Percentiles rank a stretch among this genome's conserved stretches.
Conservation (phyloP, 2,797 vertebrate genomes). For the Podargus strigoides region DNA sequence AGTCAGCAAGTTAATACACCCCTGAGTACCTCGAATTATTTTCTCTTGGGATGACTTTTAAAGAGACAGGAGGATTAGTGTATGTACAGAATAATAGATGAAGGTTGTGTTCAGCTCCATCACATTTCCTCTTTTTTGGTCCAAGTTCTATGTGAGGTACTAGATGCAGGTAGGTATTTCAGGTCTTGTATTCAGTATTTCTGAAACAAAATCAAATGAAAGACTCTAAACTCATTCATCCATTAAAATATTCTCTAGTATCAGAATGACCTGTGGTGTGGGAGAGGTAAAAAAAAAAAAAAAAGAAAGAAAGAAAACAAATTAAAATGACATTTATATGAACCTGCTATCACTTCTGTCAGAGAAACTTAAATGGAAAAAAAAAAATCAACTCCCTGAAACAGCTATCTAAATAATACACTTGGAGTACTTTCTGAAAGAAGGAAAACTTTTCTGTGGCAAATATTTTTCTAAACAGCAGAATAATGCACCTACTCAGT, state of each 20-base stretch:
- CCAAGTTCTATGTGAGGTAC: background rate
- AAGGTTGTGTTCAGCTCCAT: background rate
- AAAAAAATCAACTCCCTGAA: background rate
- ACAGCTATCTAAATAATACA: background rate
- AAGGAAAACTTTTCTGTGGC: background rate
- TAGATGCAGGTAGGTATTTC: background rate
- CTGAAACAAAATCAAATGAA: background rate
- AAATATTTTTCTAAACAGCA: background rate
- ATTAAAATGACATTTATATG: background rate
- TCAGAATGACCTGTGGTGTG: background rate
- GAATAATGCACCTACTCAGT: background rate
- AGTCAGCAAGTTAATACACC: slow-evolving; percentile 9
- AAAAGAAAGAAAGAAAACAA: background rate
- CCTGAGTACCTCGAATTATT: background rate
- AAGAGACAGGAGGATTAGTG: background rate
- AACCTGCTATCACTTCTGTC: background rate
- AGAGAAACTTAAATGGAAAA: background rate
- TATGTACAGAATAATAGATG: background rate
- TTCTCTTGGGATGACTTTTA: background rate
- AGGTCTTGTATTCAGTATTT: background rate
- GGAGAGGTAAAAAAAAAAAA: background rate
- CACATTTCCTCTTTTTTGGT: background rate
- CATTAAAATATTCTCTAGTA: background rate
- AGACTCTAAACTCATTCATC: background rate
- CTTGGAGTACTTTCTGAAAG: background rate